These are phyloP conservation scores for Falco biarmicus DNA, from an alignment of 2,797 vertebrate genomes.

Conservation along the genomic window DNA sequence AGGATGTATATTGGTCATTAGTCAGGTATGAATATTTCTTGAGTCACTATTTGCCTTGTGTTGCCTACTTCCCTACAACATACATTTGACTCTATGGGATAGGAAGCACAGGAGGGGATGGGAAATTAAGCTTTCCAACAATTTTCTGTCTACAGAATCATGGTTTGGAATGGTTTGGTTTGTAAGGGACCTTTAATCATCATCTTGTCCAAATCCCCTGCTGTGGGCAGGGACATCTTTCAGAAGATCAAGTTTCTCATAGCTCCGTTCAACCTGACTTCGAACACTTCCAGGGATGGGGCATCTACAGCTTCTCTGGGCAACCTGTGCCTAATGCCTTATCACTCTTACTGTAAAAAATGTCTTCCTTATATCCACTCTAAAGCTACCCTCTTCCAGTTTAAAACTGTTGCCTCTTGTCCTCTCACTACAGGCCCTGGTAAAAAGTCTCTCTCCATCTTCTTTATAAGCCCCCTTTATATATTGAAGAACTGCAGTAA, in stretches of 20 bases:
- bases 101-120: neutral
- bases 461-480: neutral
- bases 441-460: neutral
- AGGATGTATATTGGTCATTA: neutral
- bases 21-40: neutral
- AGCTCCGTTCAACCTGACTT: neutral
- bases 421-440: neutral
- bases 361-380: neutral
- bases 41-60: neutral
- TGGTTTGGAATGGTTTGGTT: neutral
- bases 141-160: neutral
- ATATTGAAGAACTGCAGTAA: neutral
- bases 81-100: neutral
- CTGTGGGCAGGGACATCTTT: neutral
- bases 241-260: neutral
- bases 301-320: neutral
- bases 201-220: neutral
- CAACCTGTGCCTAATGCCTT: neutral
- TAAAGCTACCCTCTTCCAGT: neutral
- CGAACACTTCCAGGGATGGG: neutral
- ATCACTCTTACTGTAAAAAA: neutral
- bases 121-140: neutral
- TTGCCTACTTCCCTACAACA: no score
- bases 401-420: neutral
- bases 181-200: neutral